Base-by-base conservation (phyloP, 2,113 vertebrate species). In the Misgurnus mizolepis region DNA sequence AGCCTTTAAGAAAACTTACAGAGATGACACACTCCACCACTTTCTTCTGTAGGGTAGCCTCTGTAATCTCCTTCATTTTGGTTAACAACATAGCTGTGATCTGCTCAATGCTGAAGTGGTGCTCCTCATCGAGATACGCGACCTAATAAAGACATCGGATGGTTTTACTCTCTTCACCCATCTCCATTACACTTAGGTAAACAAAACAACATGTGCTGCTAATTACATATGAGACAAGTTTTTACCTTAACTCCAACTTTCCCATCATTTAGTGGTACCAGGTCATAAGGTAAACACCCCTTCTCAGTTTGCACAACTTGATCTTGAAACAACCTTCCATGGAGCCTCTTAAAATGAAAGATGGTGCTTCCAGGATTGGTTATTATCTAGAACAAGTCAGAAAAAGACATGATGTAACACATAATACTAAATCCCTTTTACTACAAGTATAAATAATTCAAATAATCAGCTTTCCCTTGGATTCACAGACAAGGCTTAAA, bases 11-110 rank as follows among this genome's bases (percentile, higher is more conserved):
- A 64, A 60, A 40, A 94, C 94, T 90, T 90, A 95, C 94, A 86
- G 94, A 95, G 88, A 95, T 95, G 89, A 95, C 94, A 88, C 93
- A 95, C 82, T 95, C 94, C 62, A 91, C 89, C 49, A 95, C 93
- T 85, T 93, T 92, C 70, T 94, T 95, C 88, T 94, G 94, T 53
- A 95, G 88, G 78, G 90, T 93, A 85, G 89, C 90, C 76, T 95
- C 94, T 61, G 94, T 93, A 43, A 92, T 94, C 83, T 94, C 93
- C 82, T 95, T 95, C 67, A 95, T 83, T 85, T 95, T 95, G 17
- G 93, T 94, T 83, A 95, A n/a, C 39, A 95, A 74, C 94, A 95
- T 94, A 53, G 93, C 94, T 55, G 91, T 93, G 80, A 95, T 90
- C 86, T 95, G 94, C 50, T 94, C 93, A 70, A 93, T 91, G 45